These are phyloP conservation scores for Agonum fuliginosum DNA, from an alignment of 2,888 invertebrate genomes.

Conservation along the genomic window DNA sequence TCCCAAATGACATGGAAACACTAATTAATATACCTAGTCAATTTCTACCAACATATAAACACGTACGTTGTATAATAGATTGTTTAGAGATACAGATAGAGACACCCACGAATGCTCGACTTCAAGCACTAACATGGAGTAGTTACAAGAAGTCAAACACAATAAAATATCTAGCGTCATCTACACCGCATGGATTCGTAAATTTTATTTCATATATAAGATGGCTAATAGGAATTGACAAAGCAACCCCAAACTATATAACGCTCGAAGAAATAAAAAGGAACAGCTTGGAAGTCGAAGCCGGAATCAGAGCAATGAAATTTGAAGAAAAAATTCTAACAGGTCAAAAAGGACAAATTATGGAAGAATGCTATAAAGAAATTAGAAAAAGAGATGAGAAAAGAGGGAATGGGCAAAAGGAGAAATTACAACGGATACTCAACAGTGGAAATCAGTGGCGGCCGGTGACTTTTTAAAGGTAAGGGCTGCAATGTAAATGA, in stretches of 20 bases:
- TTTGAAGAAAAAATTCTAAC: neutral
- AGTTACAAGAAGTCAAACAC: too few species aligned
- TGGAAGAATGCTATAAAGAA: neutral
- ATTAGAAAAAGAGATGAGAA: neutral
- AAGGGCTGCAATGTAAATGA: neutral
- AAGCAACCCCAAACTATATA: too few species aligned
- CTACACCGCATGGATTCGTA: constrained; percentile 62
- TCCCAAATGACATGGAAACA: neutral
- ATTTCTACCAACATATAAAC: neutral
- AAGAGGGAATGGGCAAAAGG: neutral
- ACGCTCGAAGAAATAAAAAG: neutral
- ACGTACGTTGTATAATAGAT: neutral
- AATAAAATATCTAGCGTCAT: constrained; percentile 66
- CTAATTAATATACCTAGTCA: neutral
- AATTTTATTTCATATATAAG: constrained; percentile 61
- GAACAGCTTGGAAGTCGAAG: neutral
- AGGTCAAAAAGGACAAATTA: neutral
- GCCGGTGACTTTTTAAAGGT: too few species aligned
- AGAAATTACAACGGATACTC: neutral
- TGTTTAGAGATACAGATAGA: neutral
- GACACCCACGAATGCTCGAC: too few species aligned
- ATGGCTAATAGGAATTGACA: too few species aligned
- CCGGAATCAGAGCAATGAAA: neutral
- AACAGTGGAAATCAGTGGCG: too few species aligned
- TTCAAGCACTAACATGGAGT: too few species aligned